Evolutionary conservation across 2,888 invertebrate species (phyloP).

Genomic region (Synanthedon andrenaeformis): DNA sequence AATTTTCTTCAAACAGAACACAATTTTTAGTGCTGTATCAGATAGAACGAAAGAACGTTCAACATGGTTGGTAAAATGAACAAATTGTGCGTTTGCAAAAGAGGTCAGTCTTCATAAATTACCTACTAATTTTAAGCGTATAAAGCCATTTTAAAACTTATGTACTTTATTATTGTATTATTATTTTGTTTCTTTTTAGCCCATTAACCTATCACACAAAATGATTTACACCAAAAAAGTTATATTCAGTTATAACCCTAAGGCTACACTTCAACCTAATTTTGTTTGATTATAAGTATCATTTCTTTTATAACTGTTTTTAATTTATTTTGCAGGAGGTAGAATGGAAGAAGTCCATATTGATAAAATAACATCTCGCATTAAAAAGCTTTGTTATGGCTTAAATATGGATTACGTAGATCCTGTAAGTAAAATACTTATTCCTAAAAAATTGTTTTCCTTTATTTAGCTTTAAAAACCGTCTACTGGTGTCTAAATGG

Average conservation of each 20-base stretch:
- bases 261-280: too few relatives aligned
- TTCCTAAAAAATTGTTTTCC: too few relatives aligned
- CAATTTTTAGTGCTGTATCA: too few relatives aligned
- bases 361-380: slow-evolving; percentile 97
- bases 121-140: neutral
- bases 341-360: slow-evolving; percentile 92
- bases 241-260: too few relatives aligned
- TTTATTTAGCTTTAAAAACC: too few relatives aligned
- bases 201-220: too few relatives aligned
- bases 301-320: neutral
- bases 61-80: slow-evolving; percentile 57
- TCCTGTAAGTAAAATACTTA: slow-evolving; percentile 77
- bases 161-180: neutral
- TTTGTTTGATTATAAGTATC: too few relatives aligned
- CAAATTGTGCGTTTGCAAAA: slow-evolving; percentile 61
- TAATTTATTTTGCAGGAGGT: slow-evolving; percentile 73
- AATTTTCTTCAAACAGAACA: too few relatives aligned
- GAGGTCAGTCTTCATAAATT: slow-evolving; percentile 38
- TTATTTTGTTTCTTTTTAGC: neutral
- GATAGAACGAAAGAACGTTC: neutral
- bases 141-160: neutral
- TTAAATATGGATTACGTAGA: slow-evolving; percentile 96
- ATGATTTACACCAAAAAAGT: too few relatives aligned
- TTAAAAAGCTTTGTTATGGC: slow-evolving; percentile 95
- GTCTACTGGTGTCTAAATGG: too few relatives aligned